Evolutionary conservation across 2,888 invertebrate genomes (phyloP).

Genomic region (Aradus depressus): DNA sequence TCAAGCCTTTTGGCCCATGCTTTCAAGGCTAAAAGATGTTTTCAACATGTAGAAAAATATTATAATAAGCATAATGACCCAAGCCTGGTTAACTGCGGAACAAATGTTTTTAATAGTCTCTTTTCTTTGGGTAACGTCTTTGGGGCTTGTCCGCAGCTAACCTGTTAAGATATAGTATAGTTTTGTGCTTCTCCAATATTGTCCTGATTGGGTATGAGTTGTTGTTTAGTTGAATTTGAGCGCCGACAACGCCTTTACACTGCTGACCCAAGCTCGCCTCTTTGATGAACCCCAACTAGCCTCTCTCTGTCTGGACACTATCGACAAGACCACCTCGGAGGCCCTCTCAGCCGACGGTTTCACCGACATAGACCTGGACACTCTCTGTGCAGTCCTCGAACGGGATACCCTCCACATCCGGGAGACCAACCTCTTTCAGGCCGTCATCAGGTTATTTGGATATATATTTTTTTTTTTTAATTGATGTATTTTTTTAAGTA

Average conservation of each 20-base stretch:
- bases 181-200: background rate
- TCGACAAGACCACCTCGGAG: slow-evolving; percentile 72
- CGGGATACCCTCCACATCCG: slow-evolving; percentile 66
- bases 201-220: background rate
- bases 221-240: slow-evolving; percentile 54
- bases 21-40: no score
- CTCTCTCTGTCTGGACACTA: slow-evolving; percentile 67
- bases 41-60: no score
- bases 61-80: no score
- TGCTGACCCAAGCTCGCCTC: slow-evolving; percentile 63
- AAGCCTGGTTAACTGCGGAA: no score
- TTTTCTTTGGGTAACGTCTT: no score
- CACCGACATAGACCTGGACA: slow-evolving; percentile 69
- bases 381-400: slow-evolving; percentile 61
- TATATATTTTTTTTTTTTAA: background rate
- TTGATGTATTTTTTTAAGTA: background rate
- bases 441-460: slow-evolving; percentile 46
- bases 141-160: background rate
- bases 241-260: slow-evolving; percentile 71
- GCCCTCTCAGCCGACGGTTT: slow-evolving; percentile 70
- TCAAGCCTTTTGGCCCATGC: no score
- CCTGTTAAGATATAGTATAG: background rate
- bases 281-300: slow-evolving; percentile 75
- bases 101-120: no score
- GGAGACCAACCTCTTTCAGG: slow-evolving; percentile 66